Base-by-base conservation (phyloP, 1,140 invertebrate species). In the Trissolcus basalis region DNA sequence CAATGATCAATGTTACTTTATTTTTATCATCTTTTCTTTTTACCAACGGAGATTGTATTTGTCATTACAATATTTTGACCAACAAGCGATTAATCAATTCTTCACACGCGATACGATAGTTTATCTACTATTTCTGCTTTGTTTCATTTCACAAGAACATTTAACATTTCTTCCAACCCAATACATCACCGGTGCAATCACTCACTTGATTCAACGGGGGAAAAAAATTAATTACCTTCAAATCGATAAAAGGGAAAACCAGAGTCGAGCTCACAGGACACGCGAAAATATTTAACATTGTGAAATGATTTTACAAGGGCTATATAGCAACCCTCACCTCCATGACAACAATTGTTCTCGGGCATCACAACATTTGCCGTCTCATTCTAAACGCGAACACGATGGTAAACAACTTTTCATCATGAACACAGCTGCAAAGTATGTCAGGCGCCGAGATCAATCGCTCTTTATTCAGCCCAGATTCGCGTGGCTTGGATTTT, bases 321-420 rank as follows among this genome's bases (percentile, higher is more conserved):
- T 12, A 49, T 36, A 39, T 41, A 11, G 7, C 19, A 5, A 15
- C n/a, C 12, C 8, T 48, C 8, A 59, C 54, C 32, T 48, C 55
- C 55, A 59, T 59, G 56, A 59, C 56, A 59, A 59, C 56, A 59
- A 48, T 49, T 59, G 9, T 12, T 36, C 1, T 45, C 36, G 11
- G 5, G 15, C 16, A 33, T 11, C 55, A 48, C 14, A 77, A 58
- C 13, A 63, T 50, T 59, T 27, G 16, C 36, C 8, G 1, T 55
- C 39, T 47, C 8, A 12, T 56, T 55, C 7, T 1, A 12, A 56
- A 43, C 15, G 33, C 6, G 3, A 53, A 49, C 19, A 49, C 10
- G 6, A 59, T 33, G 16, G 19, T 32, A 51, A 43, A 61, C 9
- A 43, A 59, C 45, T 48, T 61, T 61, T 43, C 58, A 50, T 27